A percentile compares a stretch with the other conserved stretches of the same genome.
phyloP scores from a whole-genome alignment of 2,888 invertebrate genomes.

The Apamea epomidion region DNA sequence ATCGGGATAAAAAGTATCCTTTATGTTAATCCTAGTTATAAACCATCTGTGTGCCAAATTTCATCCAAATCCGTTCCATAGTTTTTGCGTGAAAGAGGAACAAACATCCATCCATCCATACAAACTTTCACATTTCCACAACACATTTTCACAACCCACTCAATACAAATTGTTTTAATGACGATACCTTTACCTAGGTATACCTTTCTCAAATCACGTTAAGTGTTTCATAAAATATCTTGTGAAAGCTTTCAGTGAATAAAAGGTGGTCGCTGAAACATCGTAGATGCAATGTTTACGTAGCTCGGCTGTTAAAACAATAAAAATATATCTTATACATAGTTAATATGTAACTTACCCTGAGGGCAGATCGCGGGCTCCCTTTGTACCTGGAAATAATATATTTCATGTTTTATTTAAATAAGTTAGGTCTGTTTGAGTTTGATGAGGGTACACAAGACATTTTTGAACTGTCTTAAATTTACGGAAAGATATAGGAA shows the following conservation, averaged over 20 bases:
- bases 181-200: slow-evolving; percentile 11
- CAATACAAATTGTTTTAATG: slow-evolving; percentile 16
- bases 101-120: too few relatives aligned
- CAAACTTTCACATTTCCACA: too few relatives aligned
- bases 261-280: slow-evolving; percentile 29
- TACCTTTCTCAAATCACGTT: slow-evolving; percentile 24
- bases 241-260: slow-evolving; percentile 40
- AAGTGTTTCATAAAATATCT: slow-evolving; percentile 37
- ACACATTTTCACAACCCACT: too few relatives aligned
- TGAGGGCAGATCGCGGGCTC: slow-evolving; percentile 61
- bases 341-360: slow-evolving; percentile 62
- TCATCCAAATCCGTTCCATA: too few relatives aligned
- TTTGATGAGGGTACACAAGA: slow-evolving; percentile 58
- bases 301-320: slow-evolving; percentile 51
- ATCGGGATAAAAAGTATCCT: too few relatives aligned
- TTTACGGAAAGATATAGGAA: slow-evolving; percentile 37
- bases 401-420: slow-evolving; percentile 46
- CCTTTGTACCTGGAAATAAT: slow-evolving; percentile 67
- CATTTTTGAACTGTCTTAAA: slow-evolving; percentile 54
- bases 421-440: slow-evolving; percentile 62
- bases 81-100: too few relatives aligned
- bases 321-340: slow-evolving; percentile 52
- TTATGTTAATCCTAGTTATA: too few relatives aligned
- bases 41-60: too few relatives aligned
- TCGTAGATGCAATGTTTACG: slow-evolving; percentile 30